phyloP scores from a whole-genome alignment of 2,797 vertebrate genomes.

The Chaenodraco wilsoni region DNA sequence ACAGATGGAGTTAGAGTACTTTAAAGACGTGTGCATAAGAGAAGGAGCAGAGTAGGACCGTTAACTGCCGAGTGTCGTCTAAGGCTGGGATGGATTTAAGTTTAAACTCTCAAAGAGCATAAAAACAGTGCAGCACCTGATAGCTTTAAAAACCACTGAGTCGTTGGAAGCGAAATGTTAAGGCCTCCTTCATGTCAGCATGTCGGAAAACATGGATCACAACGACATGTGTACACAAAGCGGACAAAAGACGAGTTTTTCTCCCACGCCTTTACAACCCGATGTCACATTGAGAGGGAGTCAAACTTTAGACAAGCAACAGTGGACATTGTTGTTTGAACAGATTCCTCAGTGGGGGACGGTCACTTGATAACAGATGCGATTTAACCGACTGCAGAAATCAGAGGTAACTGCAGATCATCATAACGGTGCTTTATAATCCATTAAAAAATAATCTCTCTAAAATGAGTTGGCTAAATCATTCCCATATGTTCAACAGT shows the following conservation, averaged over 20 bases:
- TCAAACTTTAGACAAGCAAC: constrained; percentile 1
- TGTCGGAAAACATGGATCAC: constrained; percentile 15
- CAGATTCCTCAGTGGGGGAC: background rate
- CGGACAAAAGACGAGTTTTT: background rate
- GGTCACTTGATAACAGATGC: background rate
- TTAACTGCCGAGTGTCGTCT: constrained; percentile 18
- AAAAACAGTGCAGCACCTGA: constrained; percentile 40
- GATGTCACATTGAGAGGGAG: background rate
- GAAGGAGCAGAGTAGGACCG: constrained; percentile 11
- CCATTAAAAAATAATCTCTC: constrained; percentile 5
- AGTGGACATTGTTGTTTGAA: background rate
- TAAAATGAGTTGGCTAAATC: constrained; percentile 1
- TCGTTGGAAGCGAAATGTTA: constrained; percentile 51
- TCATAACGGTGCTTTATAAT: background rate
- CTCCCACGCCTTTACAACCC: background rate
- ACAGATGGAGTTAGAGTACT: background rate
- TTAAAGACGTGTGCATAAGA: constrained; percentile 25
- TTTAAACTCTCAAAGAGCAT: constrained; percentile 2
- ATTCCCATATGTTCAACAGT: background rate
- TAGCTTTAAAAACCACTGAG: constrained; percentile 45
- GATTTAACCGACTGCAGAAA: background rate
- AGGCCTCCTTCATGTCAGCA: constrained; percentile 48
- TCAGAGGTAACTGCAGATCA: constrained; percentile 15
- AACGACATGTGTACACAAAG: background rate
- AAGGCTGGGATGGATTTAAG: constrained; percentile 40